Percentiles rank a stretch among this genome's conserved stretches.
These are phyloP conservation scores for Synanthedon formicaeformis DNA, from an alignment of 2,888 invertebrate species.

Conservation along the genomic window DNA sequence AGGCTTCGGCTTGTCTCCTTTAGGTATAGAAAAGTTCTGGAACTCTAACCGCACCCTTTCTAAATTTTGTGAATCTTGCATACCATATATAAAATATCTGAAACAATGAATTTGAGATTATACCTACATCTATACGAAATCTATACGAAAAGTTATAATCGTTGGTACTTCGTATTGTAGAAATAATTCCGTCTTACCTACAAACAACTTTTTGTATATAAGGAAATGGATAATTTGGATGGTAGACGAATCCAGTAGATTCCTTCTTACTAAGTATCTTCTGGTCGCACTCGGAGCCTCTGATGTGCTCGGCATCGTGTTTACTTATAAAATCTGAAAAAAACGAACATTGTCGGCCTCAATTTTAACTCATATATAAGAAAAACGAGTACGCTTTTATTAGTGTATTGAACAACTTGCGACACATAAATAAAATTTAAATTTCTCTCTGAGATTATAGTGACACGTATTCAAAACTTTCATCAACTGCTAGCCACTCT, in stretches of 20 bases:
- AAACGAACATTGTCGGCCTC: conserved; percentile 1
- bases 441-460: neutral
- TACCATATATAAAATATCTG: conserved; percentile 96
- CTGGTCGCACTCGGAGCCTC: conserved; percentile 98
- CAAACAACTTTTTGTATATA: conserved; percentile 97
- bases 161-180: too few species aligned
- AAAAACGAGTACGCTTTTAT: neutral
- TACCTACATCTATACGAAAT: neutral
- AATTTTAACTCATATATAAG: neutral
- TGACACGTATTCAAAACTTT: neutral
- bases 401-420: neutral
- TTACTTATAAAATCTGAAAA: conserved; percentile 89
- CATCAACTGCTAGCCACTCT: neutral
- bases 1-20: conserved; percentile 77
- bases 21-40: conserved; percentile 90
- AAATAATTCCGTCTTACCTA: conserved; percentile 63
- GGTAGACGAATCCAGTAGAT: conserved; percentile 91
- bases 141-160: too few species aligned
- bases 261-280: conserved; percentile 95
- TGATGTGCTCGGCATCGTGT: conserved; percentile 94
- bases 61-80: conserved; percentile 96
- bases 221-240: conserved; percentile 95
- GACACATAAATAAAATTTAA: neutral
- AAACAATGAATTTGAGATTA: conserved; percentile 15
- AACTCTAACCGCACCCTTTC: conserved; percentile 94